These are phyloP conservation scores for Oegoconia quadripuncta DNA, from an alignment of 2,888 invertebrate species.

Conservation along the genomic window DNA sequence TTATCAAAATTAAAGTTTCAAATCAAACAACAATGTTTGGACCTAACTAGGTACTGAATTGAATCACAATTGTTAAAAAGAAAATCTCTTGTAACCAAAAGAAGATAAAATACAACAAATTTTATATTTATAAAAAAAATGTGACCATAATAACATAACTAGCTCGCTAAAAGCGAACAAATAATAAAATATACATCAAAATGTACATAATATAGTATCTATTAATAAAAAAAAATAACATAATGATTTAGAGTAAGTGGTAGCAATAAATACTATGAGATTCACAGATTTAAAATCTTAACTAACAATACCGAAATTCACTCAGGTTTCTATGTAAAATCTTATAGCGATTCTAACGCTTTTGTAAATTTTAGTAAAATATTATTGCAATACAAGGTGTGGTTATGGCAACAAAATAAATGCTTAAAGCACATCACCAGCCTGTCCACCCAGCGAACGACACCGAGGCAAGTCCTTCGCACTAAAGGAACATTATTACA, in stretches of 20 bases:
- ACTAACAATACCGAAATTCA: conserved; percentile 75
- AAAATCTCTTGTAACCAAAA: conserved; percentile 61
- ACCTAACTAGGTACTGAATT: conserved; percentile 55
- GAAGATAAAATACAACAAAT: conserved; percentile 73
- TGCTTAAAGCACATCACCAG: conserved; percentile 80
- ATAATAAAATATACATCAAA: conserved; percentile 79
- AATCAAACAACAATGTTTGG: conserved; percentile 56
- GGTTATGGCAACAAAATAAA: conserved; percentile 80
- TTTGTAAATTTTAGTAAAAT: conserved; percentile 77
- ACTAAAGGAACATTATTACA: conserved; percentile 75
- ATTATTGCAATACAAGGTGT: conserved; percentile 78
- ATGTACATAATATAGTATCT: conserved; percentile 78
- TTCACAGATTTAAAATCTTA: conserved; percentile 79
- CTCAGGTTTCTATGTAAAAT: conserved; percentile 64
- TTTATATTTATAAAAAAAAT: conserved; percentile 70
- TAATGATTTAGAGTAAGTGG: conserved; percentile 75
- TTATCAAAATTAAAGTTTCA: conserved; percentile 45
- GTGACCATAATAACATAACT: conserved; percentile 71
- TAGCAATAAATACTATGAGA: conserved; percentile 79
- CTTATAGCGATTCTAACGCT: conserved; percentile 70
- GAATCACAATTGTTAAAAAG: conserved; percentile 58
- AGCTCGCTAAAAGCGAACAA: conserved; percentile 65
- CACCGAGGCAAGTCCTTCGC: conserved; percentile 70
- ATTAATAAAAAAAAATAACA: conserved; percentile 72
- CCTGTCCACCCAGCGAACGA: conserved; percentile 64